These are phyloP conservation scores for Psittacus erithacus DNA, from an alignment of 2,113 vertebrate genomes.

Conservation along the genomic window DNA sequence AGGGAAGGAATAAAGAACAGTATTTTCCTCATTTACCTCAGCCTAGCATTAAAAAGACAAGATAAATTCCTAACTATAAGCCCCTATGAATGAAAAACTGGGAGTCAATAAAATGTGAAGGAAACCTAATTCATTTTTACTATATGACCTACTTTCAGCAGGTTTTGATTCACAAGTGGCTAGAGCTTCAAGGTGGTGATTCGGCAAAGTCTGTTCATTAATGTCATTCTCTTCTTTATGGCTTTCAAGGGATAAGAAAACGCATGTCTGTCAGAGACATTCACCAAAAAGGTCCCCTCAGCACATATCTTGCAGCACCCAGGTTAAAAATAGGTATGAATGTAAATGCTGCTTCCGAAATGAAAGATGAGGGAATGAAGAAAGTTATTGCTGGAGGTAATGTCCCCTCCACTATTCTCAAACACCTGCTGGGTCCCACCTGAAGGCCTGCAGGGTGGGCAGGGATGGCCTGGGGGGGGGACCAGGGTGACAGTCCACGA, in stretches of 20 bases:
- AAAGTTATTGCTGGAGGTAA: not conserved
- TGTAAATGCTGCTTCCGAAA: not conserved
- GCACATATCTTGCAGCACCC: constrained; percentile 19
- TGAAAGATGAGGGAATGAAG: not conserved
- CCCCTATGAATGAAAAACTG: constrained; percentile 56
- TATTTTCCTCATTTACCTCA: constrained; percentile 24
- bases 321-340: not conserved
- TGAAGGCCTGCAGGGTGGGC: fast-evolving
- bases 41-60: constrained; percentile 29
- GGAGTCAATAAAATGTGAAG: constrained; percentile 72
- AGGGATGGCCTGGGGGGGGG: not conserved
- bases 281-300: constrained; percentile 33
- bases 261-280: constrained; percentile 48
- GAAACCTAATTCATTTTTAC: constrained; percentile 73
- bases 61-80: constrained; percentile 34
- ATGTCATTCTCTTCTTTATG: constrained; percentile 60
- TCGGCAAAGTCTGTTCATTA: constrained; percentile 74
- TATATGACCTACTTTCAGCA: constrained; percentile 77
- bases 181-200: constrained; percentile 70
- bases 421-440: fast-evolving
- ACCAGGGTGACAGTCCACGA: fast-evolving
- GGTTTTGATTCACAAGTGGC: constrained; percentile 73
- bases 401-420: not conserved
- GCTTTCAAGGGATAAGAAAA: constrained; percentile 69
- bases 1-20: not conserved